A percentile compares a stretch with the other conserved stretches of the same genome.
phyloP scores from a whole-genome alignment of 1,140 invertebrate species.

The Caerostris extrusa region DNA sequence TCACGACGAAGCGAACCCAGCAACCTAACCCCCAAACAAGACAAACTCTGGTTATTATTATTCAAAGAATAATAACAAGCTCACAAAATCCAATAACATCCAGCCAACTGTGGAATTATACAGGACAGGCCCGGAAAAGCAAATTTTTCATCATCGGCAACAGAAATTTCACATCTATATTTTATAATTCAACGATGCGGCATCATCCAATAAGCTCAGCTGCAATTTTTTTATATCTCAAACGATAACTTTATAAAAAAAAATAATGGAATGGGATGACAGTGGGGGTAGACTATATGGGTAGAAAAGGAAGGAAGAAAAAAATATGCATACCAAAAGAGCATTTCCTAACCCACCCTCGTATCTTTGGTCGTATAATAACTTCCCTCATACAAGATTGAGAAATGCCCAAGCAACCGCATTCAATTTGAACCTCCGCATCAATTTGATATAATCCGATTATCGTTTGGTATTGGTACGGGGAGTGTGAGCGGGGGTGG shows the following conservation, averaged over 20 bases:
- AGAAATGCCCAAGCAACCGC: slow-evolving; percentile 2
- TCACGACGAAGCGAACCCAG: background rate
- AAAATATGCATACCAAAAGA: too few relatives aligned
- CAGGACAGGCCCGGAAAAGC: background rate
- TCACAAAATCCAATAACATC: background rate
- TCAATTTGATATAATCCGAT: slow-evolving; percentile 1
- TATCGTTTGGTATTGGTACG: background rate
- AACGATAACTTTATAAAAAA: background rate
- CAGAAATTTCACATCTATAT: slow-evolving; percentile 13
- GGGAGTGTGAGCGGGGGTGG: background rate
- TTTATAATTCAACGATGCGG: slow-evolving; percentile 14
- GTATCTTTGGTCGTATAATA: background rate
- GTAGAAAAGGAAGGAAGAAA: too few relatives aligned
- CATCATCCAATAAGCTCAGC: background rate
- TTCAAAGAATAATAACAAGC: background rate
- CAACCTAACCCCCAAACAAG: background rate
- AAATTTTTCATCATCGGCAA: background rate
- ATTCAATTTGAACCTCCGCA: slow-evolving; percentile 21
- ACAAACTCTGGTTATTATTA: too few relatives aligned
- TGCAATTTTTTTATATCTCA: background rate
- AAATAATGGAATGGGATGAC: background rate
- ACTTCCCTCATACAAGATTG: background rate
- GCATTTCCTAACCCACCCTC: background rate
- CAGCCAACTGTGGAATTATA: background rate
- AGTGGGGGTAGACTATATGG: background rate